A percentile compares a stretch with the other conserved stretches of the same genome.
Evolutionary conservation across 2,888 invertebrate species (phyloP).

Genomic region (Meteorus cinctellus): DNA sequence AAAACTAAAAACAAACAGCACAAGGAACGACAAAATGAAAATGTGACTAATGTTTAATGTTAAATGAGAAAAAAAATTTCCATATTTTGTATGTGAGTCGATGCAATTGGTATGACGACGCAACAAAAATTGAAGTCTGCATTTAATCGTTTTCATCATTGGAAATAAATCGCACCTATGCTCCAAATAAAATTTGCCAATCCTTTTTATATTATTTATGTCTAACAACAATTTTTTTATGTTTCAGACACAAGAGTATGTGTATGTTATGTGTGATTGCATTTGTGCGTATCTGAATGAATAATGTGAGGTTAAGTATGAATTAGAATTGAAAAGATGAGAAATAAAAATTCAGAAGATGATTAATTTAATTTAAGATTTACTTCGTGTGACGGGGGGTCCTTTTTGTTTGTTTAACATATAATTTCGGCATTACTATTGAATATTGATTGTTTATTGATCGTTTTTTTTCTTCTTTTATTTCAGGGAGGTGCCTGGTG

Average conservation of each 20-base stretch:
- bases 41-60: slow-evolving; percentile 36
- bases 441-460: not conserved
- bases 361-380: too few relatives aligned
- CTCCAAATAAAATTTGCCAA: slow-evolving; percentile 61
- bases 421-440: too few relatives aligned
- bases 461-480: slow-evolving; percentile 44
- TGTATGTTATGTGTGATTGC: slow-evolving; percentile 41
- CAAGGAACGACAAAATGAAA: slow-evolving; percentile 29
- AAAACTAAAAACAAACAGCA: slow-evolving; percentile 41
- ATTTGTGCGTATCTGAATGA: not conserved
- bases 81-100: slow-evolving; percentile 65
- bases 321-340: slow-evolving; percentile 18
- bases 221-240: slow-evolving; percentile 47
- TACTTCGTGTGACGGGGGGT: not conserved
- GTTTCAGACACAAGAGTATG: slow-evolving; percentile 52
- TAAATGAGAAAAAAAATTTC: slow-evolving; percentile 48
- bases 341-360: not conserved
- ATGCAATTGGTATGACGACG: slow-evolving; percentile 46
- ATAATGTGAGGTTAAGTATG: slow-evolving; percentile 7
- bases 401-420: not conserved
- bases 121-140: slow-evolving; percentile 51
- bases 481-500: slow-evolving; percentile 65
- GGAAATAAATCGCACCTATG: slow-evolving; percentile 69
- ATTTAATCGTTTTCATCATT: slow-evolving; percentile 57
- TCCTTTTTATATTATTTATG: slow-evolving; percentile 34